Percentiles rank a stretch among this genome's conserved stretches.
phyloP scores from a whole-genome alignment of 2,888 invertebrate species.

The Molorchus minor region DNA sequence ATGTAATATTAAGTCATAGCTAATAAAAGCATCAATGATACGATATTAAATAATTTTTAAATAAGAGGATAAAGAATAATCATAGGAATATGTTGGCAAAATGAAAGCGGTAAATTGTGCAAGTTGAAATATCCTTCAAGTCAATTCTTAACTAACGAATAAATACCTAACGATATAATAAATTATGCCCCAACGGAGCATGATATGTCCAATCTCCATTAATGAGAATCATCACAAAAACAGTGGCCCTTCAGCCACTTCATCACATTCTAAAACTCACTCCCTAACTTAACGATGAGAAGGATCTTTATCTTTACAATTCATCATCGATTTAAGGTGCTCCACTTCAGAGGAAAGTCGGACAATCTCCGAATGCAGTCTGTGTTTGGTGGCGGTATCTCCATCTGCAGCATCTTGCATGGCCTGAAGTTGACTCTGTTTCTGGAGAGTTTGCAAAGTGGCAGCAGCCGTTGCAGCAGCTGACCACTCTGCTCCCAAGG shows the following conservation, averaged over 20 bases:
- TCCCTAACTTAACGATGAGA: conserved; percentile 35
- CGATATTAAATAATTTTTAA: conserved; percentile 40
- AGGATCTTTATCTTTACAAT: conserved; percentile 64
- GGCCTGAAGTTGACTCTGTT: conserved; percentile 59
- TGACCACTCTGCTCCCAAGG: conserved; percentile 77
- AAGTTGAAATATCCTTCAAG: conserved; percentile 42
- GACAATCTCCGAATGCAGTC: conserved; percentile 86
- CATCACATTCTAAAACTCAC: conserved; percentile 38
- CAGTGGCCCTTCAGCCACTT: conserved; percentile 40
- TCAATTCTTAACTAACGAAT: conserved; percentile 50
- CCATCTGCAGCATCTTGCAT: conserved; percentile 47
- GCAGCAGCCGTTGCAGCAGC: conserved; percentile 58
- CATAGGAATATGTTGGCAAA: conserved; percentile 53
- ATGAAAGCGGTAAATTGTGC: conserved; percentile 52
- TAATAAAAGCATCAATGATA: conserved; percentile 48
- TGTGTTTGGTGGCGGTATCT: conserved; percentile 73
- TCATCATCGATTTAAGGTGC: conserved; percentile 84
- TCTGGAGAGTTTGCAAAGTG: conserved; percentile 58
- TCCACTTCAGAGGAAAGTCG: conserved; percentile 91
- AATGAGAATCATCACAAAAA: conserved; percentile 51
- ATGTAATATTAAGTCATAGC: conserved; percentile 41
- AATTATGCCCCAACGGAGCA: conserved; percentile 54
- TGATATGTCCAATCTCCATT: conserved; percentile 57
- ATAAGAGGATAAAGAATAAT: conserved; percentile 38
- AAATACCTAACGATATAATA: conserved; percentile 56